These are phyloP conservation scores for Drosophila paucipuncta DNA, from an alignment of 2,888 invertebrate genomes.

Conservation along the genomic window DNA sequence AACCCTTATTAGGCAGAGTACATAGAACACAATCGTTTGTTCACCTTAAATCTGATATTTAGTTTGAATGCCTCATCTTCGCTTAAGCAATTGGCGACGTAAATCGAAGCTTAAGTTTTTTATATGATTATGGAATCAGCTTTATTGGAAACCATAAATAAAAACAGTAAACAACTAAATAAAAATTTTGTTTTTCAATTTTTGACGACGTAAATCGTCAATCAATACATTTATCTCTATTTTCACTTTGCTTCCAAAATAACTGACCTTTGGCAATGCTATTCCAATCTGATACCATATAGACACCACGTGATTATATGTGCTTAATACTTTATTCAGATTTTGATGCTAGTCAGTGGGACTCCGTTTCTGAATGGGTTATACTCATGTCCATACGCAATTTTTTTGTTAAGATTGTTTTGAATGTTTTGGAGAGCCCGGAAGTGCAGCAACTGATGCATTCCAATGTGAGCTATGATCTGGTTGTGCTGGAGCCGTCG, in stretches of 20 bases:
- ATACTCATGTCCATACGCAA: conserved; percentile 19
- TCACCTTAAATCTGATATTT: not conserved
- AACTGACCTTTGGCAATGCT: not conserved
- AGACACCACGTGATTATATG: not conserved
- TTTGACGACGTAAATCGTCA: not conserved
- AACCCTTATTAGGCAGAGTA: not conserved
- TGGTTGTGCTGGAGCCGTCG: conserved; percentile 81
- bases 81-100: too few relatives aligned
- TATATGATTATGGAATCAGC: not conserved
- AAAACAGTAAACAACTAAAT: not conserved
- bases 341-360: not conserved
- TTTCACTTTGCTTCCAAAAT: not conserved
- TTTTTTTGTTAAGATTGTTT: conserved; percentile 11
- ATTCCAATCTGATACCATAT: not conserved
- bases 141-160: not conserved
- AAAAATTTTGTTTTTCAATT: not conserved
- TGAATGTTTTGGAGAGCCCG: conserved; percentile 50
- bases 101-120: not conserved
- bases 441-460: conserved; percentile 64
- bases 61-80: too few relatives aligned
- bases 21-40: not conserved
- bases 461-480: conserved; percentile 82
- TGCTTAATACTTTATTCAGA: conserved; percentile 2
- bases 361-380: conserved; percentile 2
- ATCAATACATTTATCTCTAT: not conserved